Conservation (phyloP, 2,888 invertebrate genomes). For the Antheraea yamamai region DNA sequence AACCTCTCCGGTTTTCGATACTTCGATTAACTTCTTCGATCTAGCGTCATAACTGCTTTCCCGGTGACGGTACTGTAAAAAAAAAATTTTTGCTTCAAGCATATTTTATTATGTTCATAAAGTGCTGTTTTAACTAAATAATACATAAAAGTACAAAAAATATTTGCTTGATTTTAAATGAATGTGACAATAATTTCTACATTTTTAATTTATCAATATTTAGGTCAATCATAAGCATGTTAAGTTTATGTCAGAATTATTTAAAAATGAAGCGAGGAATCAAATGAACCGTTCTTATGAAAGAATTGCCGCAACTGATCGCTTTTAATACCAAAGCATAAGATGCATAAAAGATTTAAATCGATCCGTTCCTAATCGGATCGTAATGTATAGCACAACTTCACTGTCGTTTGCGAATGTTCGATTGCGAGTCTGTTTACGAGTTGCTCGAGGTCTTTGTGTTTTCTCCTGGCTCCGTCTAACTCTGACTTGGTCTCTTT, state of each 20-base stretch:
- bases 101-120: constrained; percentile 1
- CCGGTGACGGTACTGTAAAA: constrained; percentile 64
- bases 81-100: constrained; percentile 5
- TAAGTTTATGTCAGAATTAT: not conserved
- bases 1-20: constrained; percentile 70
- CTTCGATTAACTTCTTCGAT: constrained; percentile 65
- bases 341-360: constrained; percentile 16
- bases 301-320: not conserved
- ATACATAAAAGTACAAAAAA: not conserved
- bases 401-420: constrained; percentile 51
- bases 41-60: constrained; percentile 66
- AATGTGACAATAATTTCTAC: not conserved
- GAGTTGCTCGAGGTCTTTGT: constrained; percentile 71
- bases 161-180: not conserved
- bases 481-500: constrained; percentile 62
- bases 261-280: not conserved
- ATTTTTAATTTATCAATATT: not conserved
- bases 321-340: not conserved
- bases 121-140: not conserved
- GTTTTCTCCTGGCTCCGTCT: constrained; percentile 59
- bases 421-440: constrained; percentile 59
- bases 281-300: not conserved
- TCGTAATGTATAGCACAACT: constrained; percentile 54
- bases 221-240: not conserved
- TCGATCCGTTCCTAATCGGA: constrained; percentile 34